These are phyloP conservation scores for Phallusia fumigata DNA, from an alignment of 23 tunicate species.

Conservation along the genomic window DNA sequence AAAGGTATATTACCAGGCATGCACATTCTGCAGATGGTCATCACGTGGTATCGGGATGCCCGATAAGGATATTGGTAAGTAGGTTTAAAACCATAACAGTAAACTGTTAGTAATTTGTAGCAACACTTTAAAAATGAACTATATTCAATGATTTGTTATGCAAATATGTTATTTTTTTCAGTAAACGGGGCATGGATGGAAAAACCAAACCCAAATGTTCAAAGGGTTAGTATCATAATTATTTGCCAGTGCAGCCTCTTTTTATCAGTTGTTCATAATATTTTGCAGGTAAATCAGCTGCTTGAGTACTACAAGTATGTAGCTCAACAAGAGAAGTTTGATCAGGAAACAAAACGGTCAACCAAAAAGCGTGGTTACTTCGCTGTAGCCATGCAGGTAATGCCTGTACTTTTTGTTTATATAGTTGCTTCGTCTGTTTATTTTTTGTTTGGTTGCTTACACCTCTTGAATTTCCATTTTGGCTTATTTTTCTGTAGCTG, in stretches of 20 bases:
- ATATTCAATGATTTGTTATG: not conserved
- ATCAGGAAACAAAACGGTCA: constrained; percentile 19
- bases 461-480: too few species aligned
- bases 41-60: constrained; percentile 76
- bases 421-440: too few species aligned
- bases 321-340: constrained; percentile 45
- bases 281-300: constrained; percentile 28
- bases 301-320: constrained; percentile 53
- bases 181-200: constrained; percentile 81
- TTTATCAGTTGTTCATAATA: not conserved
- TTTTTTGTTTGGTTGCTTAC: too few species aligned
- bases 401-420: too few species aligned
- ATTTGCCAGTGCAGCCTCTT: not conserved
- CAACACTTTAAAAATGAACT: too few species aligned
- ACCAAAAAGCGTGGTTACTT: constrained; percentile 37
- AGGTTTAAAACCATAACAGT: too few species aligned
- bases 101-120: too few species aligned
- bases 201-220: constrained; percentile 34
- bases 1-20: constrained; percentile 66
- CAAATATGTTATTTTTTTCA: not conserved
- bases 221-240: constrained; percentile 27
- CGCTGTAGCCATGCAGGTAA: constrained; percentile 48
- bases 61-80: constrained; percentile 57
- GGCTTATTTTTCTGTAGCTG: constrained; percentile 4
- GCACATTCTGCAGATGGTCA: constrained; percentile 80